Evolutionary conservation across 2,888 invertebrate genomes (phyloP).

Genomic region (Clistopyga incitator): DNA sequence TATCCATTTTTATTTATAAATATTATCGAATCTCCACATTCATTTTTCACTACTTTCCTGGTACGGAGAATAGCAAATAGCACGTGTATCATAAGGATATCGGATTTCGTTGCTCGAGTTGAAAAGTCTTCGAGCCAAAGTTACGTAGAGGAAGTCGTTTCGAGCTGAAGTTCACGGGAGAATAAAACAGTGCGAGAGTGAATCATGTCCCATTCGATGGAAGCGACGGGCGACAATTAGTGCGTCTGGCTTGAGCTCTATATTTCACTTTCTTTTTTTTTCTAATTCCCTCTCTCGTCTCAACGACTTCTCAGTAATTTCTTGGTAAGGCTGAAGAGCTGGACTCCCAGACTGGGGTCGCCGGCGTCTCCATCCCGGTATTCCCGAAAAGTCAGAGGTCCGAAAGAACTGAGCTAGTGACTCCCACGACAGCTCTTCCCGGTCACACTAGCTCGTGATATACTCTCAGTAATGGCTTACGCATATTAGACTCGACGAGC

Average conservation of each 20-base stretch:
- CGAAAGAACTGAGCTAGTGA: constrained; percentile 4
- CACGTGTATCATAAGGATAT: neutral
- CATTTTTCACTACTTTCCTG: neutral
- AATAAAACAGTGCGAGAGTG: constrained; percentile 19
- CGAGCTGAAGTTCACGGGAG: neutral
- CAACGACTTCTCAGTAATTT: constrained; percentile 49
- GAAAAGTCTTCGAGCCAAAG: neutral
- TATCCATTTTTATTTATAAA: neutral
- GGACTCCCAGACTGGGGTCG: neutral
- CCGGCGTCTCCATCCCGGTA: constrained; percentile 53
- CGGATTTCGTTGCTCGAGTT: neutral
- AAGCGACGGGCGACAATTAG: constrained; percentile 48
- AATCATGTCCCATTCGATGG: constrained; percentile 22
- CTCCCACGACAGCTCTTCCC: neutral
- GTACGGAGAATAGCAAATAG: neutral
- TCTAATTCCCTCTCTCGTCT: constrained; percentile 18
- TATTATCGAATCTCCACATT: neutral
- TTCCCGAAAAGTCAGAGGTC: constrained; percentile 70
- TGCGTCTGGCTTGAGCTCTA: constrained; percentile 41
- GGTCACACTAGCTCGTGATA: constrained; percentile 7
- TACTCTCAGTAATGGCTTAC: neutral
- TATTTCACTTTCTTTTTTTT: constrained; percentile 21
- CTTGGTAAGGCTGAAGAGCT: constrained; percentile 18
- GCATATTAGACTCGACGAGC: constrained; percentile 6
- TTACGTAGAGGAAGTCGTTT: constrained; percentile 13